Evolutionary conservation across 2,113 vertebrate genomes (phyloP), one percentile per base, ranked within the genome.

Genomic region (Periophthalmus modestus): DNA sequence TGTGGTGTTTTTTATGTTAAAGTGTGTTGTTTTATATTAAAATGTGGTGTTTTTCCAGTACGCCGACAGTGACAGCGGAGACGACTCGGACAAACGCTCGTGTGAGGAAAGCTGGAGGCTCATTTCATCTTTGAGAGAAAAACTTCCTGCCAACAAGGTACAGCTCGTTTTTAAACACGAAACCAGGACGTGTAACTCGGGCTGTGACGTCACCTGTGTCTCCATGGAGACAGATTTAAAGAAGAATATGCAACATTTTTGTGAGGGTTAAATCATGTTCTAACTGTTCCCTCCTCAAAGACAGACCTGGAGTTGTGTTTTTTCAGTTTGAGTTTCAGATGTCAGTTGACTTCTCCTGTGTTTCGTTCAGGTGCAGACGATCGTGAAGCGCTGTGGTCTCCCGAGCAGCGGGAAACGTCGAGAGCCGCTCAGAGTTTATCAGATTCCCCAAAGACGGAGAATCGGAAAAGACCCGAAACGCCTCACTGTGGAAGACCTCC

Each of bases 71-170:
- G 95, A 96, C 90, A 96, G 95, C 0, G 96, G 96, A 0, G 95
- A 96, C 0, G 95, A 96, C 87, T 96, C 95, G 0, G 95, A 96
- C 88, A 96, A 96, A 86, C 94, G 95, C 0, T 96, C 95, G 5
- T 97, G 96, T 12, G 95, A 96, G 82, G 95, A 96, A 79, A 96
- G 95, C 85, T 96, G 96, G 95, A 92, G 95, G 16, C 94, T 97
- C 34, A 96, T 97, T 63, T 95, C 95, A 0, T 95, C 95, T 0
- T 90, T 96, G 57, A 85, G 96, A 23, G 95, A 96, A 87, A 95
- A 95, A 76, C 93, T 96, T 21, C 95, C 95, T 0, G 93, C 95
- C 0, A 95, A 93, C 85, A 94, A 94, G 34, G 92, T 92, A 33
- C 19, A 1, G 50, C 16, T 7, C 50, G 1, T 52, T 52, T 16